Base-by-base conservation (phyloP, 2,113 vertebrate genomes). In the Cebus imitator region DNA sequence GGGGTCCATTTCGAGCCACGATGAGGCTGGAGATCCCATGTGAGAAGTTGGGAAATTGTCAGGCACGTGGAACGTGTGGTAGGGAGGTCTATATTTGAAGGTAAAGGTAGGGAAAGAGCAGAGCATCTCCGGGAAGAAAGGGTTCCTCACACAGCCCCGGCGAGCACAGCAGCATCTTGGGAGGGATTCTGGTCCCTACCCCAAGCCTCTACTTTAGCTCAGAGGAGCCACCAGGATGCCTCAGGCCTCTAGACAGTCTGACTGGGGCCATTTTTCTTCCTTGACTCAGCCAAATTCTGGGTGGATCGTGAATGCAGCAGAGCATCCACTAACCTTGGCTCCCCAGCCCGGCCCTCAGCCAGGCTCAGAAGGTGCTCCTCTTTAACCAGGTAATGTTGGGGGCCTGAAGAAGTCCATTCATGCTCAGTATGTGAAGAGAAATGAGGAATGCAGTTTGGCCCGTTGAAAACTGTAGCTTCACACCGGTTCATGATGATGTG, bases 31-130 rank as follows among this genome's bases (percentile, higher is more conserved):
- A 52, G 50, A 16, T 17, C 50, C 50, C 50, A 52, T 1, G 50
- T 52, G 50, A 52, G 50, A 52, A 52, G 14, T 17, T 52, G 50
- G 50, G 50, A 52, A 52, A 52, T 52, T 52, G 50, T 52, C 14
- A 52, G 50, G 50, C 50, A 17, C 50, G 16, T 52, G 50, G 50
- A 52, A 17, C 14, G 16, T 52, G 50, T 52, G 50, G 82, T 93
- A 75, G 25, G 21, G 27, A 18, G 50, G 82, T 93, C 81, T 87
- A 27, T 0, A 87, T 96, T 85, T 97, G 88, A 96, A 98, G 94
- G 95, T 90, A 97, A 97, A 97, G 91, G 89, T 94, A 98, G 92
- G 92, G 79, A 73, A 96, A 90, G 48, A 68, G 93, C 94, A 98
- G 94, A 98, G 98, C 87, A 86, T 94, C 81, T 64, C 37, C 92